These are phyloP conservation scores for Tragopan temminckii DNA, from an alignment of 2,797 vertebrate species.

Conservation along the genomic window DNA sequence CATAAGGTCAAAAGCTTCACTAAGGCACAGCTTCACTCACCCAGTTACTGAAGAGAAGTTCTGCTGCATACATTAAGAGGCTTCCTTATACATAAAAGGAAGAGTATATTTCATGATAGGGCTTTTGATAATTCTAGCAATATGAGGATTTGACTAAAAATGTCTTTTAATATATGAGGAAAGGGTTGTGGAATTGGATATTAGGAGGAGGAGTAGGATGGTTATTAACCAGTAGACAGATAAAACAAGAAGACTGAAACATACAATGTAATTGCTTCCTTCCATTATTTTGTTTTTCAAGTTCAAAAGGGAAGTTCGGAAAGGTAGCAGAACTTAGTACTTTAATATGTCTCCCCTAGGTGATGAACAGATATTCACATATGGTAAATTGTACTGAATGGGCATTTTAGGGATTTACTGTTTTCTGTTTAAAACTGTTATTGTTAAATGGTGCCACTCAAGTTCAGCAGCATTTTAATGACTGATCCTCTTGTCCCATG, in stretches of 20 bases:
- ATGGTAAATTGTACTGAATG: background rate
- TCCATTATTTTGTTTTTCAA: background rate
- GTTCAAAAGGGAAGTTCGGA: background rate
- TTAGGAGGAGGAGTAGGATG: background rate
- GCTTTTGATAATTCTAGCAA: background rate
- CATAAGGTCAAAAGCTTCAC: background rate
- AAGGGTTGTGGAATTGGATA: background rate
- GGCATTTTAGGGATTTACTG: background rate
- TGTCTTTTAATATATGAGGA: background rate
- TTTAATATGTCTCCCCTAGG: background rate
- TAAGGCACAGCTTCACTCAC: background rate
- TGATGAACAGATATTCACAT: conserved; percentile 30
- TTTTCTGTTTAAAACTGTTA: background rate
- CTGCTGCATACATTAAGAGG: background rate
- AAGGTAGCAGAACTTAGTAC: background rate
- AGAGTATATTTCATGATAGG: background rate
- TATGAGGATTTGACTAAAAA: background rate
- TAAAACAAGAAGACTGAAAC: background rate
- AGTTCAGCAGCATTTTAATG: conserved; percentile 18
- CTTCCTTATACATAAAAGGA: background rate
- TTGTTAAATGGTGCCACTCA: background rate
- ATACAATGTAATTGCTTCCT: background rate
- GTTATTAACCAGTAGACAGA: background rate
- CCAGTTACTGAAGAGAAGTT: background rate
- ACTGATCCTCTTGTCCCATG: background rate